phyloP scores from a whole-genome alignment of 2,113 vertebrate genomes.

The Phrynosoma platyrhinos region DNA sequence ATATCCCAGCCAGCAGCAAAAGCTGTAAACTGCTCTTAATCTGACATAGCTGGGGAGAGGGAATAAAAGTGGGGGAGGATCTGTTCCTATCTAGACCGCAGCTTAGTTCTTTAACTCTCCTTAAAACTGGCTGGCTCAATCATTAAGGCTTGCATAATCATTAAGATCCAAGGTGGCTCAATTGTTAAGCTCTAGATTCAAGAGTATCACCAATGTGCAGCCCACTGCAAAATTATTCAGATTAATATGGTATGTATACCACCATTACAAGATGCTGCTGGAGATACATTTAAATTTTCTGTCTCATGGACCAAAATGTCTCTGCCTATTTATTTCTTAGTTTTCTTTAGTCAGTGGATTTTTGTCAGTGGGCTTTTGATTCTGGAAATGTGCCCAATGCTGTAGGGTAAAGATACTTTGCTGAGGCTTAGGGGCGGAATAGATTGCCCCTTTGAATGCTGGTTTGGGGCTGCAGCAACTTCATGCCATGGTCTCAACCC shows the following conservation, averaged over 20 bases:
- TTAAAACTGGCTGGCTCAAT: neutral
- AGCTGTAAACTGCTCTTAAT: neutral
- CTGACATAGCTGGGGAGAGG: neutral
- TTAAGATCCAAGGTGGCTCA: too few species aligned
- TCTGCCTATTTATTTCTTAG: neutral
- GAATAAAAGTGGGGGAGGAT: neutral
- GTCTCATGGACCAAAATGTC: neutral
- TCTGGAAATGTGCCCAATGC: too few species aligned
- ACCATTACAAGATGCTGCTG: neutral
- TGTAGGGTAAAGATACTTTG: too few species aligned
- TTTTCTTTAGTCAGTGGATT: neutral
- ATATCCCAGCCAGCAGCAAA: neutral
- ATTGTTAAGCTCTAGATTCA: neutral
- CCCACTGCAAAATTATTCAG: too few species aligned
- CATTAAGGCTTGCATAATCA: too few species aligned
- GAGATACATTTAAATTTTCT: neutral
- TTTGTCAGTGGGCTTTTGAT: too few species aligned
- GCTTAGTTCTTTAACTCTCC: neutral
- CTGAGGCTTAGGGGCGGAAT: too few species aligned
- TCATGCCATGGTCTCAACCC: too few species aligned
- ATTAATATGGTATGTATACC: neutral
- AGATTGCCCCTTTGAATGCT: too few species aligned
- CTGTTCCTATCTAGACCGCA: neutral
- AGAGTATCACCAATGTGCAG: neutral
- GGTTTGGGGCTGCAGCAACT: too few species aligned